Evolutionary conservation across 2,797 vertebrate species (phyloP), one percentile per base, ranked within the genome.

Genomic region (Taeniopygia guttata): DNA sequence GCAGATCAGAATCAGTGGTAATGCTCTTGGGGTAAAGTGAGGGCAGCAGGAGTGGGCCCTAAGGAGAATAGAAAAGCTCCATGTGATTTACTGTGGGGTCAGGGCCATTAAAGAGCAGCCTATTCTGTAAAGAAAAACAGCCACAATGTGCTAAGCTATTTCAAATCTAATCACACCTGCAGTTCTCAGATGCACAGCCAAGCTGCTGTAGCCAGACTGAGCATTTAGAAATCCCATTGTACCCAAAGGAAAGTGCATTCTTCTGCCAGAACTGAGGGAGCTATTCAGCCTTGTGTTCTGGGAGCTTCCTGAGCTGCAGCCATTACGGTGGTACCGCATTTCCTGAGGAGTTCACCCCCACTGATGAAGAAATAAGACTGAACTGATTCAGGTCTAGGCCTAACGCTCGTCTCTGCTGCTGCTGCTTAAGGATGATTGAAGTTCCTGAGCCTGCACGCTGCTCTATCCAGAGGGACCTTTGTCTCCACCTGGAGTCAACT

Each of bases 401-500:
- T 72, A 36, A 64, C 93, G 59, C 17, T 68, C 16, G 5, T 46
- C 38, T 63, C 59, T 54, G 62, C 19, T 79, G 30, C 74, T 92
- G 62, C 63, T 82, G 63, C 45, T 0, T 38, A 43, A 77, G 76
- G 49, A 64, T 60, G 70, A 54, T 55, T 0, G 2, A 55, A 43
- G 58, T 20, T 87, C 60, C 59, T 3, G 16, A 76, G 60, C 62
- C 51, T 76, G 69, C 45, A 43, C 0, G 1, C 63, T 90, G 89
- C 79, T 78, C 51, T 27, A 3, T 69, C 68, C 62, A 84, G 54
- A 87, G 67, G 26, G 87, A 90, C 54, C 59, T 93, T 90, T 95
- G 77, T 85, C 49, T 94, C 85, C 93, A 76, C 78, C 83, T 96
- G 90, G 74, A 92, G 83, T 94, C 67, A 76, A 6, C 54, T 34